Evolutionary conservation across 1,140 invertebrate genomes (phyloP), one percentile per base, ranked within the genome.

Genomic region (Polypedilum vanderplanki): DNA sequence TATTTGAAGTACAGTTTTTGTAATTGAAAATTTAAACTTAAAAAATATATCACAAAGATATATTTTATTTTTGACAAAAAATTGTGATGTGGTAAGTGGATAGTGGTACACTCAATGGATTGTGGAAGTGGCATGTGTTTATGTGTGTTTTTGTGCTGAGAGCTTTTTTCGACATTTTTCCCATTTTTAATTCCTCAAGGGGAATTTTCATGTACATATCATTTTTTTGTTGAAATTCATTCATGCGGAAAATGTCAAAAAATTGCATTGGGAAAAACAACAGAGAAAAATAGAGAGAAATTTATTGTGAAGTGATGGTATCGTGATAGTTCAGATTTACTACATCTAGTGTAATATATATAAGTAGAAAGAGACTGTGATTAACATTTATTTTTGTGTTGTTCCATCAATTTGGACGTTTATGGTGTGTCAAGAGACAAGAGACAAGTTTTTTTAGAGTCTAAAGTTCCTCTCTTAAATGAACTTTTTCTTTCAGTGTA

Each of bases 131-230:
- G 46, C 46, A n/a, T 57, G 46, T 57, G 46, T 57, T 12, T 15
- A 57, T 57, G 46, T 57, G 46, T 57, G n/a, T 57, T 15, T 46
- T 57, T 57, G 46, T 57, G 46, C 46, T 57, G 46, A 57, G 46
- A n/a, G 46, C 12, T 57, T 57, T 57, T n/a, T 57, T 57, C 15
- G 46, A 57, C 46, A 57, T 57, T 57, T 57, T 57, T 57, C 46
- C 46, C 24, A 57, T 57, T 57, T 57, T 57, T 57, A 12, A 8
- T 46, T 46, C 41, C 46, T 15, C 24, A 33, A 33, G 24, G 24
- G 24, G 24, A 33, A 3, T 33, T 33, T 33, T 33, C 5, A 3
- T 5, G 24, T 33, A 33, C 5, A 33, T 33, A 33, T 33, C 24
- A 33, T 33, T 33, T 33, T n/a, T 33, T 33, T 33, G 24, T 33